Percentiles rank a stretch among this genome's conserved stretches.
These are phyloP conservation scores for Heliconius nattereri DNA, from an alignment of 1,140 invertebrate species.

Conservation along the genomic window DNA sequence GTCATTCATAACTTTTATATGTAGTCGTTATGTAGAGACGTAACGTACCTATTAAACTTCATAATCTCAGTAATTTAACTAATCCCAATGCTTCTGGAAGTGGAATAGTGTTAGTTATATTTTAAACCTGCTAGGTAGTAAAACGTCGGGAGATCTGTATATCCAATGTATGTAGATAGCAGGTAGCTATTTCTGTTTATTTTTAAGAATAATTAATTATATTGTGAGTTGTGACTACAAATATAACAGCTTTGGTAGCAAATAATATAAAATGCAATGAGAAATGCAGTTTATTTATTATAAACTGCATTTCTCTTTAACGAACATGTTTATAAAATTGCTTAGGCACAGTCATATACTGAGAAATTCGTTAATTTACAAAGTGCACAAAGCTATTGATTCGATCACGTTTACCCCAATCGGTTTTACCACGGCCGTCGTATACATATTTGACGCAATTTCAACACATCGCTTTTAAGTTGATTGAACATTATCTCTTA, in stretches of 20 bases:
- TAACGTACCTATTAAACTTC: background rate
- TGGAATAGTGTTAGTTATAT: background rate
- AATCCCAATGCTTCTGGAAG: background rate
- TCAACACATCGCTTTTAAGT: conserved; percentile 25
- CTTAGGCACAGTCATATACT: background rate
- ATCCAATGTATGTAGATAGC: too few relatives aligned
- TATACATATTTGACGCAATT: conserved; percentile 32
- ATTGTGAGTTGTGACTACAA: too few relatives aligned
- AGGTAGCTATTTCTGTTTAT: too few relatives aligned
- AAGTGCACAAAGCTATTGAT: conserved; percentile 30
- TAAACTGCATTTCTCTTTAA: background rate
- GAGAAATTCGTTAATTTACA: conserved; percentile 21
- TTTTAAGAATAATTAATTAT: too few relatives aligned
- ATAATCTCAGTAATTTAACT: background rate
- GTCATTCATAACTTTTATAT: background rate
- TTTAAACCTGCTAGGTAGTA: background rate
- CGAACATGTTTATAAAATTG: background rate
- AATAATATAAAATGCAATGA: background rate
- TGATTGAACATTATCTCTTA: conserved; percentile 24
- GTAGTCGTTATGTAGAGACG: background rate
- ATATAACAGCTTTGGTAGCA: background rate
- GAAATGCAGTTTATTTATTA: too few relatives aligned
- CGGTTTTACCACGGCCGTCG: conserved; percentile 14
- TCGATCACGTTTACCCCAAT: conserved; percentile 31
- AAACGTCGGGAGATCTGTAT: background rate